Percentiles rank a stretch among this genome's conserved stretches.
Evolutionary conservation across 2,888 invertebrate genomes (phyloP).

Genomic region (Sarcophaga caerulescens): DNA sequence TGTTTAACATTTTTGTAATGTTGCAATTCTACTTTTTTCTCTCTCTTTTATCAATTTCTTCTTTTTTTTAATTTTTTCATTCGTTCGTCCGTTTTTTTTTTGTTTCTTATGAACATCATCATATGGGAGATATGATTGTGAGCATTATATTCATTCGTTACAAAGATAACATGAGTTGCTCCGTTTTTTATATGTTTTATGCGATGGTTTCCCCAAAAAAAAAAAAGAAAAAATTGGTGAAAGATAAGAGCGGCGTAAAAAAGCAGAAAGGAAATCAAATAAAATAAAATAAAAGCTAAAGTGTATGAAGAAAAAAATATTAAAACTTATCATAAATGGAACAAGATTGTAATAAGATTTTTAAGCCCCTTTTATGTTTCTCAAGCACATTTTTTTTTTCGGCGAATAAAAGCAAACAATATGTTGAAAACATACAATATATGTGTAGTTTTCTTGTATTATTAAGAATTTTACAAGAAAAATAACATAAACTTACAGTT

Average conservation of each 20-base stretch:
- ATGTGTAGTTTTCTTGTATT: constrained; percentile 38
- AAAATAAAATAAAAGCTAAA: background rate
- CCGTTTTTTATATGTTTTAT: constrained; percentile 28
- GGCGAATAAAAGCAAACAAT: background rate
- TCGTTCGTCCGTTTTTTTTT: constrained; percentile 1
- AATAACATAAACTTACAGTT: too few species aligned
- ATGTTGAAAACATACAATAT: background rate
- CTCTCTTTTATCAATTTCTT: background rate
- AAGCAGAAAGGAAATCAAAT: background rate
- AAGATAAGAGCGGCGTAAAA: background rate
- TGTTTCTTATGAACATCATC: constrained; percentile 34
- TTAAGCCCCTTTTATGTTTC: constrained; percentile 67
- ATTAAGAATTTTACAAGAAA: constrained; percentile 5
- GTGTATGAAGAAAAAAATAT: background rate
- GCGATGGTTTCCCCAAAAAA: background rate
- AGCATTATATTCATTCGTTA: constrained; percentile 54
- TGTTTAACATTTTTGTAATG: constrained; percentile 64
- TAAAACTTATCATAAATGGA: constrained; percentile 64
- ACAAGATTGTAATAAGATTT: constrained; percentile 66
- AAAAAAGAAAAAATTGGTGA: constrained; percentile 5
- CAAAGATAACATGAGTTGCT: constrained; percentile 59
- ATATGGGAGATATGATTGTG: constrained; percentile 22
- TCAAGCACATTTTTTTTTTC: constrained; percentile 21
- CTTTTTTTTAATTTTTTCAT: background rate
- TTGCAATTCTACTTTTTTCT: constrained; percentile 55